A percentile compares a stretch with the other conserved stretches of the same genome.
phyloP scores from a whole-genome alignment of 2,113 vertebrate genomes.

The Amphiprion percula region DNA sequence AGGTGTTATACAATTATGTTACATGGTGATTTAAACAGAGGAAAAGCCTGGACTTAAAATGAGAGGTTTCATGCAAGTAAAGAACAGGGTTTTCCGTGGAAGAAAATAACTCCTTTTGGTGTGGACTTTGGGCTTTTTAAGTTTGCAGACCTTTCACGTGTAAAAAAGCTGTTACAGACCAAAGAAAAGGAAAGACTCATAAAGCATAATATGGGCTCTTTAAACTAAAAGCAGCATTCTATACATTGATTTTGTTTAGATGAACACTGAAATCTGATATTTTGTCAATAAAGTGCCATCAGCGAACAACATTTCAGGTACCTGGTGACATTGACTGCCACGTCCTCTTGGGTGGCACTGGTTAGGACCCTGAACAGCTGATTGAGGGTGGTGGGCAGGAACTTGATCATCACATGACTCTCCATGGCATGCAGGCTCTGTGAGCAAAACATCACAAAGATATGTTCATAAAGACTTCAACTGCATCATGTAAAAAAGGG shows the following conservation, averaged over 20 bases:
- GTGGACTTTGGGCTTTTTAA: too few species aligned
- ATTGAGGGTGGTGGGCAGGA: slow-evolving; percentile 96
- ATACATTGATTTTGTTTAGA: neutral
- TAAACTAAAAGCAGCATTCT: too few species aligned
- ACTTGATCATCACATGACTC: slow-evolving; percentile 97
- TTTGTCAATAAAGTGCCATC: neutral
- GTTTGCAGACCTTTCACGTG: too few species aligned
- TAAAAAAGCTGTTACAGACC: too few species aligned
- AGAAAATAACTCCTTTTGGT: too few species aligned
- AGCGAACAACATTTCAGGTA: slow-evolving; percentile 35
- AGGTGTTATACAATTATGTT: too few species aligned
- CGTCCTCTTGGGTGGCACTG: slow-evolving; percentile 92
- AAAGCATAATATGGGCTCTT: too few species aligned
- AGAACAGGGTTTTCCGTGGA: too few species aligned
- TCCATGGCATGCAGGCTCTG: slow-evolving; percentile 98
- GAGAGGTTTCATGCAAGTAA: too few species aligned
- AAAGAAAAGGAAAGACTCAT: too few species aligned
- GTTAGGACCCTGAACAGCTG: slow-evolving; percentile 97
- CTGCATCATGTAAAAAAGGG: neutral
- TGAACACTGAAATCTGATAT: neutral
- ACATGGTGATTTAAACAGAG: too few species aligned
- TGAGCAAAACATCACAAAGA: slow-evolving; percentile 4
- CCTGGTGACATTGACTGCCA: slow-evolving; percentile 98
- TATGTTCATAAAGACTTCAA: neutral
- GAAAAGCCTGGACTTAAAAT: too few species aligned